Evolutionary conservation across 2,797 vertebrate species (phyloP), one percentile per base, ranked within the genome.

Genomic region (Malurus leucopterus): DNA sequence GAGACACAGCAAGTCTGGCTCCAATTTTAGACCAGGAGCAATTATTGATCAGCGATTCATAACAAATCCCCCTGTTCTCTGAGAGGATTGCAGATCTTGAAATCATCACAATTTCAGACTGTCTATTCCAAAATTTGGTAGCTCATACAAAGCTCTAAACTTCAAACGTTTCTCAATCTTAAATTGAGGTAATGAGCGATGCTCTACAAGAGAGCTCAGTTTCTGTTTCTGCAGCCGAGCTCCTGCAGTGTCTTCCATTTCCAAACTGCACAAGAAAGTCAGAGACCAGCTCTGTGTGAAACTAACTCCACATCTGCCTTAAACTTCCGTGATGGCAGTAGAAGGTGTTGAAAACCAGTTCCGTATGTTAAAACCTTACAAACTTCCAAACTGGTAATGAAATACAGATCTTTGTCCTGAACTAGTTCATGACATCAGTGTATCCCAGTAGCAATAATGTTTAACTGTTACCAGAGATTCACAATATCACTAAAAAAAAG

Each of bases 291-390:
- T 79, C 43, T 14, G 1, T 79, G 36, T 89, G 76, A 64, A 85
- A 79, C 19, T 36, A 32, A 32, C 57, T 49, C n/a, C 1, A 0
- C 40, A 30, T 47, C 26, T 85, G 55, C 74, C 40, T 80, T 58
- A 74, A 86, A 63, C 32, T 68, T 79, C 43, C 43, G 4, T 20
- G 13, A 58, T 51, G 38, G 38, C 59, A 41, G 75, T 34, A 86
- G 55, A 29, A 71, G 67, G 65, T 81, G 59, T 46, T 93, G 78
- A 90, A 93, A 91, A 92, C 73, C n/a, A 73, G 34, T 88, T 87
- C 89, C 49, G 76, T 86, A 59, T 71, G 32, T 47, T 88, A 74
- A 89, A 85, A 64, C 22, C 72, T 16, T 21, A 79, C 40, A 90
- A 71, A 82, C 41, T 77, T 90, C 77, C 51, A 53, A 76, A 84